Percentiles rank a stretch among this genome's conserved stretches.
Evolutionary conservation across 1,140 invertebrate genomes (phyloP).

Genomic region (Linepithema humile): DNA sequence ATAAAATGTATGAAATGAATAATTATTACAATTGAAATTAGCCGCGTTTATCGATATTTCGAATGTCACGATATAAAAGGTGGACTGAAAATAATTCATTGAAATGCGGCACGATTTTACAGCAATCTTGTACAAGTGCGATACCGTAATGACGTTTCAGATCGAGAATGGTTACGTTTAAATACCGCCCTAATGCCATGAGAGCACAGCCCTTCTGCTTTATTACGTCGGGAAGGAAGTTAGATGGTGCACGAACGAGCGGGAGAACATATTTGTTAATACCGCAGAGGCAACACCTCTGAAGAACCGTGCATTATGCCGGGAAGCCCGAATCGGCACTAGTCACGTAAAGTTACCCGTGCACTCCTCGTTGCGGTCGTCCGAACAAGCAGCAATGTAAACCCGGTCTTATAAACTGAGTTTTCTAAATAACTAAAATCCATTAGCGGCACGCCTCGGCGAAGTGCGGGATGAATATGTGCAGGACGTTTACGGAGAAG

Average conservation of each 20-base stretch:
- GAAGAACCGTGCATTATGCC: constrained; percentile 16
- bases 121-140: no score
- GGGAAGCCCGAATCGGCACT: constrained; percentile 14
- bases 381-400: constrained; percentile 3
- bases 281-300: constrained; percentile 31
- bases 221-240: constrained; percentile 12
- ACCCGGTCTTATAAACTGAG: background rate
- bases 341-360: constrained; percentile 36
- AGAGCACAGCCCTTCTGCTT: background rate
- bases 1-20: background rate
- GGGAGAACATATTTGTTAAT: constrained; percentile 34
- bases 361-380: background rate
- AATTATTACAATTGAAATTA: background rate
- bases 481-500: background rate
- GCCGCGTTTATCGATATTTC: background rate
- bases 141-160: background rate
- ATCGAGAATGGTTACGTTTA: background rate
- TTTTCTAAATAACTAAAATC: constrained; percentile 58
- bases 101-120: background rate
- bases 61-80: background rate
- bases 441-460: constrained; percentile 23
- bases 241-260: background rate
- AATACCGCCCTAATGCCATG: background rate
- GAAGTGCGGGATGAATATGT: background rate
- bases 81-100: background rate